Evolutionary conservation across 2,797 vertebrate species (phyloP).

Genomic region (Amblyopsis hoosieri): DNA sequence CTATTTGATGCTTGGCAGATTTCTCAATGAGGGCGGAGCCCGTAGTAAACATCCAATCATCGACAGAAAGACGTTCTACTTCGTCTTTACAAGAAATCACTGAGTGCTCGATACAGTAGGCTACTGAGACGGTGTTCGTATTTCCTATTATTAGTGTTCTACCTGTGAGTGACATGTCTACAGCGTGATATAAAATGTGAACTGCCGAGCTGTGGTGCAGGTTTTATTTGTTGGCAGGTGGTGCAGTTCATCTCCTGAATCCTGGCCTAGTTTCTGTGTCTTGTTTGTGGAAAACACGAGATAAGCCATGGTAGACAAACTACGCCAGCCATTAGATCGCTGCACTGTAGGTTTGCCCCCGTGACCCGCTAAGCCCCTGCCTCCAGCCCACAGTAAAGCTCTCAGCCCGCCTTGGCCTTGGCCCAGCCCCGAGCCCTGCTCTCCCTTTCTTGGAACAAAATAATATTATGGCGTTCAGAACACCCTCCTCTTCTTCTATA

Average conservation of each 20-base stretch:
- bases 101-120: no score
- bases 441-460: slow-evolving; percentile 61
- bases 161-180: no score
- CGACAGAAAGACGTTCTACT: no score
- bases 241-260: slow-evolving; percentile 60
- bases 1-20: no score
- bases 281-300: slow-evolving; percentile 65
- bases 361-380: slow-evolving; percentile 60
- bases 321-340: slow-evolving; percentile 65
- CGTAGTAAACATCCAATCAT: no score
- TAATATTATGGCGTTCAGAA: slow-evolving; percentile 78
- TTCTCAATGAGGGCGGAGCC: no score
- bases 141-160: no score
- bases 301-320: slow-evolving; percentile 57
- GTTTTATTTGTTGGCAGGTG: slow-evolving; percentile 54
- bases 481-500: slow-evolving; percentile 72
- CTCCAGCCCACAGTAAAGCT: slow-evolving; percentile 47
- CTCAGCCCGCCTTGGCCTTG: slow-evolving; percentile 33
- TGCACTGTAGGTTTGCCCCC: slow-evolving; percentile 70
- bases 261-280: slow-evolving; percentile 69
- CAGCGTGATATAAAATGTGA: slow-evolving; percentile 20
- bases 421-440: slow-evolving; percentile 38
- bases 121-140: no score
- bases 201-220: slow-evolving; percentile 54
- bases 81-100: no score